Conservation (phyloP, 2,113 vertebrate species). For the Ictalurus punctatus region DNA sequence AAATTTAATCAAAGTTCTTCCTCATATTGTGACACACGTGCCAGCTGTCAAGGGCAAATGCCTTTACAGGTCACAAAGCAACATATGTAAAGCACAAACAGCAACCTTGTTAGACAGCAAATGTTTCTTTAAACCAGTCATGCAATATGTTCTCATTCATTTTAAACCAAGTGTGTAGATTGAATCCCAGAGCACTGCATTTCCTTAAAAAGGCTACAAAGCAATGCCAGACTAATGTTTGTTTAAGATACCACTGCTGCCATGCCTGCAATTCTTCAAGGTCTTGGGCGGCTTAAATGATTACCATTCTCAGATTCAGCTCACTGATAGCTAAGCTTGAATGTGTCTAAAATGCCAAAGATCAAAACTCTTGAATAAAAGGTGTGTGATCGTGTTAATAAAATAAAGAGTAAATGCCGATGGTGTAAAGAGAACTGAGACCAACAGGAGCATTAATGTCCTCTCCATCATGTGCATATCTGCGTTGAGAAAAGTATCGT, state of each 20-base stretch:
- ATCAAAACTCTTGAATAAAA: background rate
- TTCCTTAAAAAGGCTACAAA: background rate
- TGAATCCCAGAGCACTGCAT: background rate
- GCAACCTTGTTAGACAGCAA: background rate
- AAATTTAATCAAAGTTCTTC: background rate
- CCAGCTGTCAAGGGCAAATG: slow-evolving; percentile 54
- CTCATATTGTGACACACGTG: slow-evolving; percentile 1
- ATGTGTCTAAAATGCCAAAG: background rate
- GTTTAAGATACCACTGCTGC: background rate
- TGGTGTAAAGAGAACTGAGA: background rate
- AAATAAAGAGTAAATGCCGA: background rate
- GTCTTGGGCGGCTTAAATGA: background rate
- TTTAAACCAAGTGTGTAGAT: background rate
- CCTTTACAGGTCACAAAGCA: slow-evolving; percentile 52
- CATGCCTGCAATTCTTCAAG: background rate
- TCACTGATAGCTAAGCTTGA: background rate
- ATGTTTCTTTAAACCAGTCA: background rate
- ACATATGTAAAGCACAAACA: slow-evolving; percentile 21
- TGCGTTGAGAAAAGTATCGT: background rate
- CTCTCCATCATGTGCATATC: background rate
- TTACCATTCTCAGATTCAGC: background rate
- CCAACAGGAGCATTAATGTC: background rate
- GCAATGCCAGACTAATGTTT: background rate
- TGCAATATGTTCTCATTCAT: background rate
- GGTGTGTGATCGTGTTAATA: background rate